Evolutionary conservation across 2,113 vertebrate species (phyloP), one percentile per base, ranked within the genome.

Genomic region (Oriolus oriolus): DNA sequence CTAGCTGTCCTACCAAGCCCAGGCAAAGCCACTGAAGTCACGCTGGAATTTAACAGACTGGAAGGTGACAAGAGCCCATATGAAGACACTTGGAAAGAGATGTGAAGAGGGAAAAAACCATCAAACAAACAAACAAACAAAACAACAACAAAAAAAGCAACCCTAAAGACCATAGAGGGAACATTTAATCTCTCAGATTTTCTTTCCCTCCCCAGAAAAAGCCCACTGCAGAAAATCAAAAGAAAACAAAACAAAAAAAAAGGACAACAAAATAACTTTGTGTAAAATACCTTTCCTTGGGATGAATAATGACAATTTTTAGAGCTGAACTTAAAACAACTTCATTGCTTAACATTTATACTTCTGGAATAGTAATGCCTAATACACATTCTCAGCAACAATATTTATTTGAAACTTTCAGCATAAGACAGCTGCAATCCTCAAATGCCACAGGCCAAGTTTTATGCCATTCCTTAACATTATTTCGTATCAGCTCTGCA

Each of bases 81-180:
- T 19, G 16, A 60, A 91, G n/a, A 78, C 6, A 82, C 12, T 20
- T 3, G 3, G 23, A 33, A 92, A 89, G 17, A 76, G 16, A 68
- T 20, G 24, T 0, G 0, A 81, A 11, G 5, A 69, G 9, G 4
- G 24, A n/a, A 28, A n/a, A 79, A 21, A 3, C 6, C 26, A 57
- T 6, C 13, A 41, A 56, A 14, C 3, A 66, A 53, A 44, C 42
- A 44, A 27, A 41, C 14, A 71, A 31, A 11, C 16, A 44, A 28
- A 42, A 52, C n/a, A 13, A 16, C 2, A 17, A 47, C 20, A 16
- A 4, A 28, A 24, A 10, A 28, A 41, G 6, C 42, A 68, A 33
- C 4, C 18, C 16, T 27, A 65, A 82, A 78, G 9, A 7, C 9
- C 45, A 33, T 9, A 16, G 31, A 65, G 3, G 5, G 16, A 90